Evolutionary conservation across 2,888 invertebrate species (phyloP), one percentile per base, ranked within the genome.

Genomic region (Herminia tarsipennalis): DNA sequence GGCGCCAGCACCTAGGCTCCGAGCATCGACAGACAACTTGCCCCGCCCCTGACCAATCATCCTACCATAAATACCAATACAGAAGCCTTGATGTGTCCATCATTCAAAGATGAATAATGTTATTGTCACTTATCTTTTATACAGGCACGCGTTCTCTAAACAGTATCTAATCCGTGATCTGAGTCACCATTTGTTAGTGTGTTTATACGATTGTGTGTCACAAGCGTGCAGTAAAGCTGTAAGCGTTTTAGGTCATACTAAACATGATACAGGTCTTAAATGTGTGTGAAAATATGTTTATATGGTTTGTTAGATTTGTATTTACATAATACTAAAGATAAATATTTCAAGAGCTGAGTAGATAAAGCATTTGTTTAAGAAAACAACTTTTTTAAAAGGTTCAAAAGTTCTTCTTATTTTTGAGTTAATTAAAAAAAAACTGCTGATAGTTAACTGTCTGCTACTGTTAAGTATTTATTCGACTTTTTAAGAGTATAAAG

Each of bases 11-110:
- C 44, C 44, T 42, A 50, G 39, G 28, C 33, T 12, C 27, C 25
- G 14, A 30, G 35, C 30, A 40, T 20, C 34, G 29, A 30, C 34
- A 39, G 6, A 17, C 27, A 22, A 5, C 12, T 5, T 9, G 46
- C 44, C 39, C 39, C 59, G 56, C 62, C 62, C 28, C 39, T 44
- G 41, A 35, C 32, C 36, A 36, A 40, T 20, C 39, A 40, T 55
- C 39, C 58, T 53, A 40, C 46, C 52, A 41, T 30, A 53, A 61
- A 56, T 63, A 49, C 35, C 39, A 48, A 63, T 39, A 55, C 45
- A 34, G 66, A 45, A 72, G 69, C 88, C 88, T 86, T 87, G 81
- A 85, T 54, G 59, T 77, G 84, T 84, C 84, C 72, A 70, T 81
- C 79, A 80, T 52, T 56, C 46, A 25, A 56, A 64, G 66, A 78